phyloP scores from a whole-genome alignment of 1,140 invertebrate genomes.

The Anastatus disparis region DNA sequence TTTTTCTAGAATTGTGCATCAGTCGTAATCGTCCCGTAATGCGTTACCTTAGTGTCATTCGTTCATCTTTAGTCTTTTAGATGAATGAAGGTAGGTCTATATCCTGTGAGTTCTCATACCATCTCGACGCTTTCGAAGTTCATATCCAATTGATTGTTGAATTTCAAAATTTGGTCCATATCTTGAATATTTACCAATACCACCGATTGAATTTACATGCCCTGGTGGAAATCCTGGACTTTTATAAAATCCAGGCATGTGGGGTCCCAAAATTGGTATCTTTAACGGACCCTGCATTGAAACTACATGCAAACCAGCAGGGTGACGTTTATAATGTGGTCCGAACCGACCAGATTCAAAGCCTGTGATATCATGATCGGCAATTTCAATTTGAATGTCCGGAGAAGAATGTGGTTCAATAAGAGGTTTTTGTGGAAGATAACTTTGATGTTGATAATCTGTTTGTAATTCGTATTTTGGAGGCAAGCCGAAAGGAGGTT shows the following conservation, averaged over 20 bases:
- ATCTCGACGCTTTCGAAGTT: not conserved
- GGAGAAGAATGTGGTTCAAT: not conserved
- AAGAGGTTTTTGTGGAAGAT: not conserved
- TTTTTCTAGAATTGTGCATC: no score
- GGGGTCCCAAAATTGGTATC: conserved; percentile 29
- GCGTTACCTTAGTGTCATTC: conserved; percentile 1
- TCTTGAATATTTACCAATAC: not conserved
- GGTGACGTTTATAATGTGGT: not conserved
- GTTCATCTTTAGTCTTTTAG: not conserved
- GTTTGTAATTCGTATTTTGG: not conserved
- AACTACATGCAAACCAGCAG: not conserved
- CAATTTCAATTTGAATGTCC: conserved; percentile 16
- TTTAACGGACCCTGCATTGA: conserved; percentile 13
- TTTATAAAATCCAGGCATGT: conserved; percentile 28
- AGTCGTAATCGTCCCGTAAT: conserved; percentile 3
- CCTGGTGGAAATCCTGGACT: not conserved
- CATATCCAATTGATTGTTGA: conserved; percentile 7
- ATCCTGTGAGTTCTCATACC: not conserved
- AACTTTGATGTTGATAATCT: not conserved
- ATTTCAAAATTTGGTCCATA: conserved; percentile 11
- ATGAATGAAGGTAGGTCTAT: not conserved
- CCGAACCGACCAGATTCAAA: not conserved
- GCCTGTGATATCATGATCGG: conserved; percentile 18
- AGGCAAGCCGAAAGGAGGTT: not conserved
- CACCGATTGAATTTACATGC: not conserved